A percentile compares a stretch with the other conserved stretches of the same genome.
Conservation (phyloP, 2,113 vertebrate species). For the Sphyrna mokarran region DNA sequence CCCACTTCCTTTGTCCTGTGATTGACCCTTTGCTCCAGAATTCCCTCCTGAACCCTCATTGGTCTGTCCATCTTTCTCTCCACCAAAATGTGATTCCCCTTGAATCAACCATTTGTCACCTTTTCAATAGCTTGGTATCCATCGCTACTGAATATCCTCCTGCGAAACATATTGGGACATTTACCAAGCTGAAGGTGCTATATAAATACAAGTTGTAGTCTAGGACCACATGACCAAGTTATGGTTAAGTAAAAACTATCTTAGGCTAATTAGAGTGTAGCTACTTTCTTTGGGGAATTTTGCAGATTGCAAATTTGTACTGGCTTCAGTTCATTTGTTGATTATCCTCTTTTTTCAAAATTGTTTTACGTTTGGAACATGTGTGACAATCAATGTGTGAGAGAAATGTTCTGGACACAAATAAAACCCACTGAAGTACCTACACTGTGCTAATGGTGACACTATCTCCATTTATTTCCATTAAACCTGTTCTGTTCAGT, state of each 20-base stretch:
- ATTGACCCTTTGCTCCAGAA: neutral
- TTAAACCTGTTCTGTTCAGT: neutral
- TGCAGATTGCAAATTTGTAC: neutral
- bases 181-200: neutral
- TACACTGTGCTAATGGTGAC: too few species aligned
- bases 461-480: neutral
- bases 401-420: neutral
- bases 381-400: neutral
- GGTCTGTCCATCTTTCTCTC: neutral
- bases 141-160: neutral
- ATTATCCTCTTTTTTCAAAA: neutral
- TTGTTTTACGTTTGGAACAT: neutral
- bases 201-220: neutral
- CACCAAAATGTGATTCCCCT: neutral
- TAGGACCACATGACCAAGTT: neutral
- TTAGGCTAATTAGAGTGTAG: neutral
- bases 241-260: neutral
- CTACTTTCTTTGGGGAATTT: neutral
- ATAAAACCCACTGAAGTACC: too few species aligned
- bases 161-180: neutral
- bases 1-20: neutral
- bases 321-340: neutral
- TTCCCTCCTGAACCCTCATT: neutral
- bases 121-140: neutral
- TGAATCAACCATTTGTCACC: neutral